Percentiles rank a stretch among this genome's conserved stretches.
phyloP scores from a whole-genome alignment of 2,113 vertebrate genomes.

The Coryphaenoides rupestris region DNA sequence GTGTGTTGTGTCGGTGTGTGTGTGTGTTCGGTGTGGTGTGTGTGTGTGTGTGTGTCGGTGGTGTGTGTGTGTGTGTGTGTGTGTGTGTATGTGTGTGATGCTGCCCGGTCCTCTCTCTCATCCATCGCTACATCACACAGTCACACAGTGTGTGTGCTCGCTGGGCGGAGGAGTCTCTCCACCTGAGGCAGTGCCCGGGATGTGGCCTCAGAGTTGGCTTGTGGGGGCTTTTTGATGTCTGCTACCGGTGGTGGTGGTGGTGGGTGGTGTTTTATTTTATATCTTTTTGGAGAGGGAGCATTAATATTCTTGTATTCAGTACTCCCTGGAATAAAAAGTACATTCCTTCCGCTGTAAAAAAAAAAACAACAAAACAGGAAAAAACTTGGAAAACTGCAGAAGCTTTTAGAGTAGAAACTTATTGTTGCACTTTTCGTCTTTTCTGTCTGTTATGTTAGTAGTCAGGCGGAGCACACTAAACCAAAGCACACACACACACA shows the following conservation, averaged over 20 bases:
- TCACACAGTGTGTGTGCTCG: constrained; percentile 16
- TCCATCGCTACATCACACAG: constrained; percentile 39
- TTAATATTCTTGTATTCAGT: constrained; percentile 25
- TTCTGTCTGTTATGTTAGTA: too few relatives aligned
- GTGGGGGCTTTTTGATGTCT: too few relatives aligned
- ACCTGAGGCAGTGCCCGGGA: not conserved
- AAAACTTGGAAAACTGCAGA: constrained; percentile 1
- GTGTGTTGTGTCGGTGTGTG: too few relatives aligned
- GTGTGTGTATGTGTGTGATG: constrained; percentile 34
- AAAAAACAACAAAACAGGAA: too few relatives aligned
- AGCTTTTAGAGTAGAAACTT: constrained; percentile 25
- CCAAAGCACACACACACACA: not conserved
- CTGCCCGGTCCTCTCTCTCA: constrained; percentile 41
- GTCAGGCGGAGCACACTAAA: too few relatives aligned
- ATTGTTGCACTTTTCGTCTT: too few relatives aligned
- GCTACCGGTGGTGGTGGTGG: not conserved
- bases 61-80: too few relatives aligned
- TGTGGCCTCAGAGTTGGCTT: not conserved
- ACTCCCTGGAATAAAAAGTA: constrained; percentile 7
- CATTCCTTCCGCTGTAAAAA: constrained; percentile 13
- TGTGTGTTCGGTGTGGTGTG: too few relatives aligned
- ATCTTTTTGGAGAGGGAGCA: constrained; percentile 16
- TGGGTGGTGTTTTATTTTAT: too few relatives aligned
- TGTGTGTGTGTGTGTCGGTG: too few relatives aligned
- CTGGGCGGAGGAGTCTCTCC: constrained; percentile 13